A percentile compares a stretch with the other conserved stretches of the same genome.
These are phyloP conservation scores for Bugulina stolonifera DNA, from an alignment of 2,888 invertebrate genomes.

Conservation along the genomic window DNA sequence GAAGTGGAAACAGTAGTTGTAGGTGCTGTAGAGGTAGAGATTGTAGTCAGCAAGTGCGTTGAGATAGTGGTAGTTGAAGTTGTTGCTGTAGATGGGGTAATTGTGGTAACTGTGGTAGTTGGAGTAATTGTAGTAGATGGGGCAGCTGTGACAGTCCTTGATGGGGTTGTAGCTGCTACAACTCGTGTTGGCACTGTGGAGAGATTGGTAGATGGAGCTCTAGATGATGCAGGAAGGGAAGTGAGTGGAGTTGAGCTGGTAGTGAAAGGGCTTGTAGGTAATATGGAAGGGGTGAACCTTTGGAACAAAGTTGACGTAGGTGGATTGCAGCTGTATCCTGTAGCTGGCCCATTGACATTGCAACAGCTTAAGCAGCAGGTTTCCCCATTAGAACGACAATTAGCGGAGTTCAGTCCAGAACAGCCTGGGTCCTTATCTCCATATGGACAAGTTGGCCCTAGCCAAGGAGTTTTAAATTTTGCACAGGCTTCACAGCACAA, in stretches of 20 bases:
- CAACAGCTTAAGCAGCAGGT: neutral
- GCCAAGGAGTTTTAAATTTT: neutral
- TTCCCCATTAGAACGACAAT: neutral
- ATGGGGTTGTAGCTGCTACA: neutral
- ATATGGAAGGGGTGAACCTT: no score
- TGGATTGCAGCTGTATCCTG: neutral
- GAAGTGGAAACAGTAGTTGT: neutral
- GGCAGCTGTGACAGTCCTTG: neutral
- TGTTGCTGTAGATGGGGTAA: neutral
- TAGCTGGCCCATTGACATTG: neutral
- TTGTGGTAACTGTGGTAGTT: slow-evolving; percentile 5
- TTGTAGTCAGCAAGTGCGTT: neutral
- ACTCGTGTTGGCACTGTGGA: neutral
- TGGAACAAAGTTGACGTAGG: neutral
- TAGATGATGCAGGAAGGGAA: neutral
- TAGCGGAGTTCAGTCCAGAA: neutral
- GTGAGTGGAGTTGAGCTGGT: neutral
- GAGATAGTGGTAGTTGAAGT: slow-evolving; percentile 10
- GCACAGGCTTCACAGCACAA: neutral
- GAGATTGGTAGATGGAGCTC: neutral
- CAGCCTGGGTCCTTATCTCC: neutral
- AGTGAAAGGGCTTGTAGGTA: neutral
- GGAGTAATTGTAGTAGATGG: neutral
- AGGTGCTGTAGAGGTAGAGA: neutral
- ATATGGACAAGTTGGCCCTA: neutral